Base-by-base conservation (phyloP, 2,113 vertebrate genomes). In the Galbula dea region DNA sequence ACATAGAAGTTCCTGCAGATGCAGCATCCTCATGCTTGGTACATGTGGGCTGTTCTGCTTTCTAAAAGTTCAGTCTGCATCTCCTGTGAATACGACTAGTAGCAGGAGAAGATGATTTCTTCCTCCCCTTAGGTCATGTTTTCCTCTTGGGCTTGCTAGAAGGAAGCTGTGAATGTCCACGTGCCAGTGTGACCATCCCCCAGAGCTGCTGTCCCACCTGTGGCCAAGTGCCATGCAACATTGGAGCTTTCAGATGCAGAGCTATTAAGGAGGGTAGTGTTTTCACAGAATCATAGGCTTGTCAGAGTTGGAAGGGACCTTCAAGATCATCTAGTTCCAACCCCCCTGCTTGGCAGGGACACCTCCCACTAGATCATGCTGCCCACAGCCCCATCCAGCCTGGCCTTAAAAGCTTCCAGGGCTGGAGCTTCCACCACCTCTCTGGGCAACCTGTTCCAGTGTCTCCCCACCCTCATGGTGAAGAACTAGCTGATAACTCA, bases 181-280 rank as follows among this genome's bases (percentile, higher is more conserved):
- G 14, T 1, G 1, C 21, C 41, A 39, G 36, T 1, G 1, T 19
- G 37, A 15, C n/a, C 15, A 1, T 90, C 41, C 54, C 16, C 45
- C 65, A 81, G 48, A 67, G 63, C 23, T 8, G 3, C 54, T 59
- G 32, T 19, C 39, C 6, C 2, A 9, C 49, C 82, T 3, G 2
- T 76, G 71, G 68, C 65, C 8, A 8, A 57, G 63, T 37, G 51
- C 62, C 5, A 10, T 36, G 54, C 26, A 41, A 30, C 62, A 7
- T 48, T 15, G 55, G 57, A 30, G 16, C 68, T 71, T 88, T 78
- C 37, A 79, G 76, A 84, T 7, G 16, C 15, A 22, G 43, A 0
- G 0, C 65, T 55, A 39, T 37, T 55, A 63, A 63, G n/a, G n/a
- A n/a, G n/a, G n/a, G n/a, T n/a, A n/a, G n/a, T n/a, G n/a, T n/a